Evolutionary conservation across 2,797 vertebrate species (phyloP), one percentile per base, ranked within the genome.

Genomic region (Sphenodon punctatus): DNA sequence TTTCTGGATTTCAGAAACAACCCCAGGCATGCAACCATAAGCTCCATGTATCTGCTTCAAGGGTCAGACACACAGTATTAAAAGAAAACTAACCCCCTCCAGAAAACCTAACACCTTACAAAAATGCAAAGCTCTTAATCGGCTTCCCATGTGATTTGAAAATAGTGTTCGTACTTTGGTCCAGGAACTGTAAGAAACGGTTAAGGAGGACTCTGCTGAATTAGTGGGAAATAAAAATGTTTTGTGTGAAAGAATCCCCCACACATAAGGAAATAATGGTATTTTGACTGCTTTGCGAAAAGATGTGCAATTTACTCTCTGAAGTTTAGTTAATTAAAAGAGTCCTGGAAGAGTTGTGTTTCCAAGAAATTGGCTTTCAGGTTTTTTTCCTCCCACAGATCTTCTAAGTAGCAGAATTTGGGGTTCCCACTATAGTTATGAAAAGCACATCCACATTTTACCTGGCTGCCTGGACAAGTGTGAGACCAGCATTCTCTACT

Each of bases 111-210:
- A 82, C 76, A 64, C 75, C 36, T 78, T 36, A 48, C 66, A 90
- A 90, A 92, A 92, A 86, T 70, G 71, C 67, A 88, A 78, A 90
- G 74, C 76, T 84, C 63, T 90, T 89, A 88, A 91, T 80, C 68
- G 82, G 48, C 75, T 90, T 90, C 79, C 63, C 36, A 41, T 27
- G 61, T 53, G 76, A 76, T 74, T 76, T 84, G 77, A 84, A 89
- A 88, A 81, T 87, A 78, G 55, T 15, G 46, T 67, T 80, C 83
- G 71, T 0, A 3, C 63, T 83, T 89, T 38, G 49, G 66, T 17
- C 23, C 1, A 0, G 32, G 20, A 58, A 55, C 10, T 39, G 30
- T 45, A 56, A 83, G 60, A 42, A 72, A 58, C 0, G 6, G 46
- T 70, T 8, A 19, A 42, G 32, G 30, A n/a, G 23, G 17, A 49